These are phyloP conservation scores for Theocolax elegans DNA, from an alignment of 1,140 invertebrate species.

Conservation along the genomic window DNA sequence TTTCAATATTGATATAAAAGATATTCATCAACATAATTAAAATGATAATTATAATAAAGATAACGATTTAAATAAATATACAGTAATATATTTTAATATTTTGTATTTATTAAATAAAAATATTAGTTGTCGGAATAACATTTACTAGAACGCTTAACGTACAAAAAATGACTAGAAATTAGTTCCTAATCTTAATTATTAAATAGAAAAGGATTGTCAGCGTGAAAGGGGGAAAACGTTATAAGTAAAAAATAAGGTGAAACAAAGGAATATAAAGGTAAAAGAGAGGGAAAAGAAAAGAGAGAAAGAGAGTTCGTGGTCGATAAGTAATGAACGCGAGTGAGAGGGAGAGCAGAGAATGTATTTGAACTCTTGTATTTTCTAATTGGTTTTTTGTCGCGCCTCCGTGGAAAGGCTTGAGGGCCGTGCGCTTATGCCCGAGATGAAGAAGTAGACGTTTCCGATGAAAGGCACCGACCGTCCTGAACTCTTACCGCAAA, in stretches of 20 bases:
- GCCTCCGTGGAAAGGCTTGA: slow-evolving; percentile 5
- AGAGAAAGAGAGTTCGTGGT: background rate
- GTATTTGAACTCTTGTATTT: slow-evolving; percentile 20
- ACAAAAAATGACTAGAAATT: no score
- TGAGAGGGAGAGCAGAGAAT: background rate
- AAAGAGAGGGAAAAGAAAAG: background rate
- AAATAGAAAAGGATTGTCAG: no score
- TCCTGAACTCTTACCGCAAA: slow-evolving; percentile 18
- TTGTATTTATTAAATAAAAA: no score
- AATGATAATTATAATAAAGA: no score
- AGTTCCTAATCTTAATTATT: no score
- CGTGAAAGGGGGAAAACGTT: no score
- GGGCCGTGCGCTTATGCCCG: background rate
- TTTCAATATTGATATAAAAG: no score
- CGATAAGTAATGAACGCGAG: slow-evolving; percentile 19
- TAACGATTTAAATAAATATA: no score
- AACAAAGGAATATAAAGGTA: background rate
- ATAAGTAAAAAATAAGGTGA: background rate
- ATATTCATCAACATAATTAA: no score
- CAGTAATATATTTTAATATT: no score
- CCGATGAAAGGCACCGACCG: slow-evolving; percentile 19
- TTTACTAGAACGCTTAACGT: no score
- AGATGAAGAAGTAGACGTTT: slow-evolving; percentile 20
- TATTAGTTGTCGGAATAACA: no score
- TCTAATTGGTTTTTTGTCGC: slow-evolving; percentile 39